Evolutionary conservation across 2,888 invertebrate genomes (phyloP).

Genomic region (Cynaeus angustus): DNA sequence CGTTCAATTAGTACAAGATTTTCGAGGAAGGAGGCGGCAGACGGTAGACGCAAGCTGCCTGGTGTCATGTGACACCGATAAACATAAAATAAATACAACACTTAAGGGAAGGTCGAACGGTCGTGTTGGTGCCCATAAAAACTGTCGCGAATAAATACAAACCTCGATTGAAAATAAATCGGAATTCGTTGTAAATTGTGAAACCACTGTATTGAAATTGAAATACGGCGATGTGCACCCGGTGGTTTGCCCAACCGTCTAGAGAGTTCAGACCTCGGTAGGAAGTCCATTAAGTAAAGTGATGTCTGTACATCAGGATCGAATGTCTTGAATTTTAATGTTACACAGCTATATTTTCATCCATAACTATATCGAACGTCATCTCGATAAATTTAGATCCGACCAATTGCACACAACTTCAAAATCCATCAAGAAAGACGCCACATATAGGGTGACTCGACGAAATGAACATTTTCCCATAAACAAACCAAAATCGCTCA

Average conservation of each 20-base stretch:
- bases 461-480: neutral
- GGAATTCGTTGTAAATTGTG: constrained; percentile 48
- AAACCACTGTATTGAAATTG: constrained; percentile 55
- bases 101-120: constrained; percentile 37
- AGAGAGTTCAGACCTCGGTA: constrained; percentile 52
- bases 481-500: constrained; percentile 13
- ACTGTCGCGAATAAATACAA: constrained; percentile 50
- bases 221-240: constrained; percentile 54
- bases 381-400: constrained; percentile 48
- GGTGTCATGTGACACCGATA: constrained; percentile 50
- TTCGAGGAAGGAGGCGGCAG: constrained; percentile 33
- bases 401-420: constrained; percentile 22
- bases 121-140: constrained; percentile 44
- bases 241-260: constrained; percentile 53
- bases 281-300: constrained; percentile 61
- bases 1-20: constrained; percentile 48
- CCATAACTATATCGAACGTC: constrained; percentile 51
- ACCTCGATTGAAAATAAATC: constrained; percentile 51
- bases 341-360: constrained; percentile 53
- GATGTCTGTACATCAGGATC: constrained; percentile 58
- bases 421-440: constrained; percentile 28
- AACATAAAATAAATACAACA: constrained; percentile 51
- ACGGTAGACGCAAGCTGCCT: constrained; percentile 41
- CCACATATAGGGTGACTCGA: constrained; percentile 26
- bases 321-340: constrained; percentile 60